Evolutionary conservation across 2,888 invertebrate genomes (phyloP).

Genomic region (Synergus japonicus): DNA sequence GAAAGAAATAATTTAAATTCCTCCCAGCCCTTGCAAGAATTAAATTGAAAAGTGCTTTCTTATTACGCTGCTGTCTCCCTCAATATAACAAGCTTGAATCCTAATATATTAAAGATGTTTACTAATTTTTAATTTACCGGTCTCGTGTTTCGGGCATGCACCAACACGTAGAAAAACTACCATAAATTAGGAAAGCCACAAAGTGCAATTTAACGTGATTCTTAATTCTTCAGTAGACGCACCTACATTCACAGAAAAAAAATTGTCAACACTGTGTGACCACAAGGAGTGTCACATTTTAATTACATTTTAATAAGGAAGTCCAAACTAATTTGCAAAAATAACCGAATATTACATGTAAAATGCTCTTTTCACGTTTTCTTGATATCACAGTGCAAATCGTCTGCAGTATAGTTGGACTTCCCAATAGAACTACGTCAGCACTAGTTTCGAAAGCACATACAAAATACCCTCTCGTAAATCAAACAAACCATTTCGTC

Average conservation of each 20-base stretch:
- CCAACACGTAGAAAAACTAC: slow-evolving; percentile 1
- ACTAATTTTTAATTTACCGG: not conserved
- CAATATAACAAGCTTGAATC: slow-evolving; percentile 5
- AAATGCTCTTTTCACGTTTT: not conserved
- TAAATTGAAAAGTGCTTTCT: not conserved
- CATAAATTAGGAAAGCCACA: slow-evolving; percentile 4
- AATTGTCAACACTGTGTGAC: slow-evolving; percentile 1
- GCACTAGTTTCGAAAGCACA: slow-evolving; percentile 18
- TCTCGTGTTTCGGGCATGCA: slow-evolving; percentile 10
- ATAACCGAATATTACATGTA: not conserved
- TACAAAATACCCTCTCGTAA: slow-evolving; percentile 19
- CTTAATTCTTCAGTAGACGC: not conserved
- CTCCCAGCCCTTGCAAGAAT: not conserved
- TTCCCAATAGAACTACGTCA: slow-evolving; percentile 35
- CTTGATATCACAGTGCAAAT: slow-evolving; percentile 29
- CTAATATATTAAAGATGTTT: not conserved
- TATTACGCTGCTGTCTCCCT: slow-evolving; percentile 19
- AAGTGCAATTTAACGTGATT: slow-evolving; percentile 29
- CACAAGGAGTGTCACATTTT: not conserved
- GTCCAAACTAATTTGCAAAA: not conserved
- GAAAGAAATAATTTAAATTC: not conserved
- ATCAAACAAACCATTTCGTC: slow-evolving; percentile 33
- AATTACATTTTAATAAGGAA: slow-evolving; percentile 7
- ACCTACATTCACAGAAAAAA: slow-evolving; percentile 28
- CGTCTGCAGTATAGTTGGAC: slow-evolving; percentile 23